Evolutionary conservation across 2,113 vertebrate species (phyloP), one percentile per base, ranked within the genome.

Genomic region (Sebastes fasciatus): DNA sequence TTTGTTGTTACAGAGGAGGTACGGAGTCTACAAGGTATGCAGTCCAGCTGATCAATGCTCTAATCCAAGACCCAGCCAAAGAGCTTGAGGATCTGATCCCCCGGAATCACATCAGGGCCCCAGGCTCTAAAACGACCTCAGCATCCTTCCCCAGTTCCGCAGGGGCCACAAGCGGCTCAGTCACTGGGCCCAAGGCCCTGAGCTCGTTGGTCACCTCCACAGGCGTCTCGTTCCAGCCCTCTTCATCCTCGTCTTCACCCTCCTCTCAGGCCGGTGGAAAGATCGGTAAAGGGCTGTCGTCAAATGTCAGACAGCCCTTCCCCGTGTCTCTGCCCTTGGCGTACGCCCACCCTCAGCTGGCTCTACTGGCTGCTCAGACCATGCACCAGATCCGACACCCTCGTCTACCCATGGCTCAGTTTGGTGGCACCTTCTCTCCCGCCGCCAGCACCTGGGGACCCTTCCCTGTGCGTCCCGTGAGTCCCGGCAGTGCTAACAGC

Each of bases 351-450:
- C 98, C 98, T 86, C 98, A 99, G 94, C 97, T 99, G 94, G 98
- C 98, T 80, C 94, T 99, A 63, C 94, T 99, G 89, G 98, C 98
- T 86, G 97, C 97, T 80, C 98, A 99, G 94, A 98, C 98, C 95
- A 99, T 99, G 97, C 98, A 99, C 94, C 98, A 99, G 94, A 98
- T 99, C 92, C 96, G 98, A 81, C 98, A 99, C 92, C 97, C 98
- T 89, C 97, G 98, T 80, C 96, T 99, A 88, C 98, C 98, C 69
- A 98, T 99, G 97, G 98, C 98, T 21, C 98, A 99, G 34, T 99
- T 99, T 82, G 98, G 98, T 86, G 98, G 98, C 86, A 98, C 98
- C 55, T 99, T 99, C 93, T 96, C 98, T 62, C 96, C 97, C 11
- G 97, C 98, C 13, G 96, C 98, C 21, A 98, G 97, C 88, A 99